Evolutionary conservation across 2,888 invertebrate species (phyloP).

Genomic region (Vandiemenella viatica): DNA sequence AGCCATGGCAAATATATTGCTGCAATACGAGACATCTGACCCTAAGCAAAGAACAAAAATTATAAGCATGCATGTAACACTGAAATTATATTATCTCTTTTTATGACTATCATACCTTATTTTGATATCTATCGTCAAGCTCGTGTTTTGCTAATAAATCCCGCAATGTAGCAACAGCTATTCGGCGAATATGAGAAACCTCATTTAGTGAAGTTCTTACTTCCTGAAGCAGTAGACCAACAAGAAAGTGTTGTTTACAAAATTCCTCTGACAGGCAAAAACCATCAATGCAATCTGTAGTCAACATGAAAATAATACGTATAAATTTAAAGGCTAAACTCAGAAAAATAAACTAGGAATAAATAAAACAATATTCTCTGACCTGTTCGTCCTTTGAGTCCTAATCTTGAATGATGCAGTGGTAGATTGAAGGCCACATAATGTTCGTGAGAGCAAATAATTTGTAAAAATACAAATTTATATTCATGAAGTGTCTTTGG

Average conservation of each 20-base stretch:
- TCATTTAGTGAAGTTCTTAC: constrained; percentile 75
- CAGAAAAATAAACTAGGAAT: neutral
- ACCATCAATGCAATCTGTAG: constrained; percentile 17
- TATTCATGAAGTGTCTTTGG: constrained; percentile 67
- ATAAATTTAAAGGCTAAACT: neutral
- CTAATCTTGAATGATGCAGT: constrained; percentile 41
- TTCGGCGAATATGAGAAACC: constrained; percentile 63
- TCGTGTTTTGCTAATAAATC: constrained; percentile 88
- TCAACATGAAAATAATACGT: neutral
- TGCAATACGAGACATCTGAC: constrained; percentile 70
- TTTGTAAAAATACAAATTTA: constrained; percentile 82
- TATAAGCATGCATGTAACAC: too few relatives aligned
- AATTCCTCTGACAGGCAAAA: constrained; percentile 65
- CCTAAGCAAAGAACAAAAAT: constrained; percentile 27
- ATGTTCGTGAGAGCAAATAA: constrained; percentile 87
- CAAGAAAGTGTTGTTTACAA: constrained; percentile 80
- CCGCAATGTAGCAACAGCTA: constrained; percentile 64
- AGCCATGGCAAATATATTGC: constrained; percentile 85
- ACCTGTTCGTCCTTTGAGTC: constrained; percentile 10
- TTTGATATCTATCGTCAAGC: constrained; percentile 77
- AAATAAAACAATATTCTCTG: neutral
- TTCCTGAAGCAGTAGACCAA: constrained; percentile 77
- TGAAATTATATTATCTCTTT: too few relatives aligned
- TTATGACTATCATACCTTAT: constrained; percentile 46
- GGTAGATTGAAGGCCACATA: constrained; percentile 87